A percentile compares a stretch with the other conserved stretches of the same genome.
These are phyloP conservation scores for Enoplolaimus lenunculus DNA, from an alignment of 2,888 invertebrate species.

Conservation along the genomic window DNA sequence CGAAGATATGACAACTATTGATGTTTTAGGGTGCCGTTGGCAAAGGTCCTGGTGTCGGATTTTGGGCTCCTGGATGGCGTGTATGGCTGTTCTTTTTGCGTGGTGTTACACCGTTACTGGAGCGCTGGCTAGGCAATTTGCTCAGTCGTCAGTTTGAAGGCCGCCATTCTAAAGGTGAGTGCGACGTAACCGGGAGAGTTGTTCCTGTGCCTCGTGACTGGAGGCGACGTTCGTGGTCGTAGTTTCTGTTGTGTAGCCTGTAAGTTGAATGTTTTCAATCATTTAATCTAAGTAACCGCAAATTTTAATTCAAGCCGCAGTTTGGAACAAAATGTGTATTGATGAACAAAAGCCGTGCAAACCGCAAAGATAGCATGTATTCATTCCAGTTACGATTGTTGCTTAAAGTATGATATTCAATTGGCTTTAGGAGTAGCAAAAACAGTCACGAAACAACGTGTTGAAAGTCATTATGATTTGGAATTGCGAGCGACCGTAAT, in stretches of 20 bases:
- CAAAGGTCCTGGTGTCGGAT: slow-evolving; percentile 93
- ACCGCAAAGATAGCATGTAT: no score
- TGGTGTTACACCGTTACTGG: slow-evolving; percentile 90
- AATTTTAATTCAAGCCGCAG: no score
- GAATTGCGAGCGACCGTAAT: slow-evolving; percentile 62
- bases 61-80: slow-evolving; percentile 98
- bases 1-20: not conserved
- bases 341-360: no score
- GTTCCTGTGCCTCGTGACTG: no score
- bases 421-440: slow-evolving; percentile 65
- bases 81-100: slow-evolving; percentile 99
- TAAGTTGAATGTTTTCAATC: no score
- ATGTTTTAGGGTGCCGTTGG: slow-evolving; percentile 46
- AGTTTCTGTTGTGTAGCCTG: no score
- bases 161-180: slow-evolving; percentile 89
- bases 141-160: slow-evolving; percentile 97
- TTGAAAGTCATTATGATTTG: slow-evolving; percentile 97
- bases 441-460: slow-evolving; percentile 97
- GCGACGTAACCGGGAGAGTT: not conserved
- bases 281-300: no score
- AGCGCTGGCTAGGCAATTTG: slow-evolving; percentile 97
- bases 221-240: no score
- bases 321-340: no score
- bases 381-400: no score
- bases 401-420: no score